These are phyloP conservation scores for Formica aserva DNA, from an alignment of 2,888 invertebrate species.

Conservation along the genomic window DNA sequence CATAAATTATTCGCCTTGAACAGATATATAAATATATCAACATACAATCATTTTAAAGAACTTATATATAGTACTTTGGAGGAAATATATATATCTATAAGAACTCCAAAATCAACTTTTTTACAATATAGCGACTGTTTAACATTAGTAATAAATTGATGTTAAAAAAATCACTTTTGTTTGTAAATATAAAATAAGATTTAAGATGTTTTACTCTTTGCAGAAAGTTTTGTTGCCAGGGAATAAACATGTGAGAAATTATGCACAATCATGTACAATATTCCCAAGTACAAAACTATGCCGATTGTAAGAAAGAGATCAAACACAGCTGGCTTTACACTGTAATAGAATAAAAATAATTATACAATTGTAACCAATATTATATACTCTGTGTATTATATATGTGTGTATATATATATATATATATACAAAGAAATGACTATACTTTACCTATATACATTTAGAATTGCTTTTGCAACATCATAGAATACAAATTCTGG, in stretches of 20 bases:
- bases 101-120: conserved; percentile 13
- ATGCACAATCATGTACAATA: conserved; percentile 93
- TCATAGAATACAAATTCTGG: conserved; percentile 97
- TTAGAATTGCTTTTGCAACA: conserved; percentile 91
- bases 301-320: conserved; percentile 96
- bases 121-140: conserved; percentile 27
- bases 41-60: conserved; percentile 25
- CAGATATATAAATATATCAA: conserved; percentile 31
- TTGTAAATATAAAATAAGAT: conserved; percentile 41
- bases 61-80: conserved; percentile 1
- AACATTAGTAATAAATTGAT: not conserved
- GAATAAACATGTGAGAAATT: conserved; percentile 90
- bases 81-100: conserved; percentile 8
- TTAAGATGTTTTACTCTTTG: conserved; percentile 81
- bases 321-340: conserved; percentile 99
- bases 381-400: not conserved
- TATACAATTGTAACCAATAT: not conserved
- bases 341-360: conserved; percentile 86
- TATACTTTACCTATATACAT: conserved; percentile 92
- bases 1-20: not conserved
- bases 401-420: not conserved
- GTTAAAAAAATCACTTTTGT: not conserved
- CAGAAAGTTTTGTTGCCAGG: conserved; percentile 85
- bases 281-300: conserved; percentile 93
- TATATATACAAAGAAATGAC: not conserved